Evolutionary conservation across 2,113 vertebrate genomes (phyloP).

Genomic region (Thinocorus orbignyianus): DNA sequence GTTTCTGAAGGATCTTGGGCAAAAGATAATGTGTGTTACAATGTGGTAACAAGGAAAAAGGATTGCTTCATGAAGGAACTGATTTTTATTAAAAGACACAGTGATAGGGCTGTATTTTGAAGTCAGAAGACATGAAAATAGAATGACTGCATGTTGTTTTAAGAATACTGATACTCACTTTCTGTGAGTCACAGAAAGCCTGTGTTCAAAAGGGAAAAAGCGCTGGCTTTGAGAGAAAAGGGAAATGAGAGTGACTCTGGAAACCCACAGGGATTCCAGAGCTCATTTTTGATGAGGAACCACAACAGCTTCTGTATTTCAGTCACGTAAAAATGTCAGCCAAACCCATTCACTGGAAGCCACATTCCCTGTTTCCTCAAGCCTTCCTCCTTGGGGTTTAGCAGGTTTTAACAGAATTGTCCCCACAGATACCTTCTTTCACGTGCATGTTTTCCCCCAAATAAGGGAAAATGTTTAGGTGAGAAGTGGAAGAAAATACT

Average conservation of each 20-base stretch:
- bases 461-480: not conserved
- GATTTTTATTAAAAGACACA: not conserved
- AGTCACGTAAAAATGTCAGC: not conserved
- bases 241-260: not conserved
- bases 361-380: not conserved
- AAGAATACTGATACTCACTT: not conserved
- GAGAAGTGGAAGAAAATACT: not conserved
- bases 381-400: not conserved
- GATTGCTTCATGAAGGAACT: not conserved
- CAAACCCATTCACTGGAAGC: not conserved
- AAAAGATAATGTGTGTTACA: not conserved
- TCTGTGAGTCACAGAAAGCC: not conserved
- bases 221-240: not conserved
- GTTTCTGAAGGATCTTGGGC: not conserved
- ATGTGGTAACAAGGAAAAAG: not conserved
- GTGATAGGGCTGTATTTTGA: not conserved
- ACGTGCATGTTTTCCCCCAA: not conserved
- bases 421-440: not conserved
- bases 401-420: not conserved
- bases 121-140: not conserved
- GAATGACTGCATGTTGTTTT: not conserved
- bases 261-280: not conserved
- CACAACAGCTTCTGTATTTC: not conserved
- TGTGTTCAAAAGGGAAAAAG: not conserved
- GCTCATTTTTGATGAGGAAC: slow-evolving; percentile 9